Conservation (phyloP, 2,113 vertebrate species). For the Rallus limicola region DNA sequence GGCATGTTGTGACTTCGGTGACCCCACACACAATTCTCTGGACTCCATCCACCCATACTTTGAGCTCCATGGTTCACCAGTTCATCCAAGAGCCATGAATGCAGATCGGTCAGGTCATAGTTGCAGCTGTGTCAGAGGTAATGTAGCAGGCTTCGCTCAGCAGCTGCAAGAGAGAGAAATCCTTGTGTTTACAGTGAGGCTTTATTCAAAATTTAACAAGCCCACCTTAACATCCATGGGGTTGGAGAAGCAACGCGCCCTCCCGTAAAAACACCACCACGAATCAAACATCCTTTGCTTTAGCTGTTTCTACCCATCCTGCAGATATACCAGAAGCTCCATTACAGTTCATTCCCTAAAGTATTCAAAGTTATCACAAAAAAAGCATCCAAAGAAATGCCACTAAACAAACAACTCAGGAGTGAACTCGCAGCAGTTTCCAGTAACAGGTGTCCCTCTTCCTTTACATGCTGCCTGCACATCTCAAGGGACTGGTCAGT, state of each 20-base stretch:
- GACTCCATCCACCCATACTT: slow-evolving; percentile 98
- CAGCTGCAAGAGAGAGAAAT: slow-evolving; percentile 55
- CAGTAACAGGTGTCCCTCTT: neutral
- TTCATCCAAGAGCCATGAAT: slow-evolving; percentile 67
- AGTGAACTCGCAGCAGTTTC: neutral
- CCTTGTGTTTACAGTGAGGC: neutral
- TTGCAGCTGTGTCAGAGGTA: neutral
- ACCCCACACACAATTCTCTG: slow-evolving; percentile 98
- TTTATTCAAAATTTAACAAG: neutral
- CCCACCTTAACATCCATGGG: neutral
- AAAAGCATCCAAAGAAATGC: neutral
- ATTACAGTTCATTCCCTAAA: neutral
- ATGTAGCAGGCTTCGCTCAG: neutral
- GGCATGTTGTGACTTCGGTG: slow-evolving; percentile 96
- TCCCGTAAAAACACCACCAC: neutral
- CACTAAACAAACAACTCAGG: neutral
- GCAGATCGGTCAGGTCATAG: slow-evolving; percentile 71
- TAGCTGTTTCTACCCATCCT: neutral
- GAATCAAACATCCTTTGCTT: neutral
- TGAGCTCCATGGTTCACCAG: slow-evolving; percentile 91
- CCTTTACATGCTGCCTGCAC: neutral
- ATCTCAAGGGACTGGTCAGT: neutral
- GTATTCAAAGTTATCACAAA: neutral
- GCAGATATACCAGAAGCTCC: neutral
- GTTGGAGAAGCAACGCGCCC: neutral